Percentiles rank a stretch among this genome's conserved stretches.
Evolutionary conservation across 1,140 invertebrate species (phyloP).

Genomic region (Danaus plexippus): DNA sequence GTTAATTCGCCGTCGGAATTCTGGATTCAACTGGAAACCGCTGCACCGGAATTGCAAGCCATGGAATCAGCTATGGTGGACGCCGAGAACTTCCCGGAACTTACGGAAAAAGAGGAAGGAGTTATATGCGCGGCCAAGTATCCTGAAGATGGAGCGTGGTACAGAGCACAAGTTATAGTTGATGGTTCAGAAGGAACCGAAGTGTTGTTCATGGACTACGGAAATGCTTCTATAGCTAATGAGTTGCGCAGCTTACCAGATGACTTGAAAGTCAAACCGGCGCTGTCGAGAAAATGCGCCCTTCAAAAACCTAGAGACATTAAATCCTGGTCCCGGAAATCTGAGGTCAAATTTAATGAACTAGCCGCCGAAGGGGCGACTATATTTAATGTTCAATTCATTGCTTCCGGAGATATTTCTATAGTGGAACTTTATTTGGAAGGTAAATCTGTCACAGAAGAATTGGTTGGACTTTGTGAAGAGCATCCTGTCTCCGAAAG

Average conservation of each 20-base stretch:
- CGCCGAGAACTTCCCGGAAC: constrained; percentile 70
- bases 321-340: constrained; percentile 75
- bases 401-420: constrained; percentile 77
- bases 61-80: constrained; percentile 74
- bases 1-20: constrained; percentile 79
- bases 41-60: constrained; percentile 74
- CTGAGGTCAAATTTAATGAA: constrained; percentile 76
- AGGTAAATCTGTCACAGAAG: constrained; percentile 74
- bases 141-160: constrained; percentile 79
- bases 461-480: constrained; percentile 71
- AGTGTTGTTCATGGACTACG: constrained; percentile 83
- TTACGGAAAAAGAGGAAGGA: constrained; percentile 71
- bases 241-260: constrained; percentile 76
- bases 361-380: constrained; percentile 76
- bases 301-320: constrained; percentile 75
- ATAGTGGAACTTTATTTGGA: constrained; percentile 76
- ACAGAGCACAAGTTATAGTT: constrained; percentile 77
- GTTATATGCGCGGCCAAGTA: constrained; percentile 79
- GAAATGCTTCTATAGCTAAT: constrained; percentile 76
- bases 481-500: constrained; percentile 45
- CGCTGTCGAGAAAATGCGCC: constrained; percentile 76
- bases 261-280: constrained; percentile 73
- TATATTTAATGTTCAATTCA: constrained; percentile 75
- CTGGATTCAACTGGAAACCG: constrained; percentile 79
- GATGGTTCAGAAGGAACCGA: constrained; percentile 75